Evolutionary conservation across 2,113 vertebrate species (phyloP), one percentile per base, ranked within the genome.

Genomic region (Heterochromis multidens): DNA sequence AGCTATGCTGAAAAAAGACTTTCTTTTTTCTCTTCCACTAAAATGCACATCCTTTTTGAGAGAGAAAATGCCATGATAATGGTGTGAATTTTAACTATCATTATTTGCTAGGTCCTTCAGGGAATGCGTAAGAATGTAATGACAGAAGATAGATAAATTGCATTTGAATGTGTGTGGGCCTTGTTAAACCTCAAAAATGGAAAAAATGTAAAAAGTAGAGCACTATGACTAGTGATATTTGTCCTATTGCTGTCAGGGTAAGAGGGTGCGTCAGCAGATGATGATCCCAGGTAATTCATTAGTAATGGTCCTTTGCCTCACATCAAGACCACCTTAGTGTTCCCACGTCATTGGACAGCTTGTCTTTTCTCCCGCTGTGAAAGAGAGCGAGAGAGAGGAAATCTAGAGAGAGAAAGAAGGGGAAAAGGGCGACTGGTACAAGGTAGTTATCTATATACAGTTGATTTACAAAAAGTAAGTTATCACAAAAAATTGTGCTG

Each of bases 251-350:
- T 56, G 40, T 11, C 25, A 1, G 43, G 80, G 63, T 62, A 56
- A 81, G 61, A 2, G 19, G 33, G 27, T 72, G 65, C 40, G 6
- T 80, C 82, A 67, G 86, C 63, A 31, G 27, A 46, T 40, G 35
- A 65, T 27, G 56, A 67, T 58, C 56, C 59, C 17, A 19, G 79
- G 61, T 72, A 13, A 40, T 89, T 80, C 79, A 81, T 93, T 78
- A 90, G 61, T 92, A 81, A 90, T 87, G 63, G n/a, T 81, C 77
- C 80, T 84, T 61, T 80, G 49, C 52, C 52, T 83, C 82, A 67
- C 61, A 87, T 88, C 21, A 58, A 60, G 79, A 81, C 81, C 81
- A 46, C 79, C 80, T 83, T 80, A n/a, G 49, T 49, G 49, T 27
- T 23, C 46, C 78, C 58, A 83, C 81, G 46, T 85, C 90, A 89